phyloP scores from a whole-genome alignment of 1,140 invertebrate genomes.

The Galendromus occidentalis region DNA sequence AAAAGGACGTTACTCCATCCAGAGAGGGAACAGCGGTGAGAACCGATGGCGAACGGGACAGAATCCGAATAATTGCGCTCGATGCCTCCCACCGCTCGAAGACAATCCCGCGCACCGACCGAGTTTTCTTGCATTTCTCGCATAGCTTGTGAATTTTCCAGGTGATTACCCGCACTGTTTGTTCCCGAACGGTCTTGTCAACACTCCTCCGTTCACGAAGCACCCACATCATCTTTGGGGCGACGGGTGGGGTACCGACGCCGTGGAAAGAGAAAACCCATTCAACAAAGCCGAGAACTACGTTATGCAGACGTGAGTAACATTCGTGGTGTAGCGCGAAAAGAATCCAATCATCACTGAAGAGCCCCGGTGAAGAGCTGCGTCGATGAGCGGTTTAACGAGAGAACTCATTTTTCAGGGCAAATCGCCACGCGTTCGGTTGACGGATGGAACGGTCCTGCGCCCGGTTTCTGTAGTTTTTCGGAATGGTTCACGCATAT shows the following conservation, averaged over 20 bases:
- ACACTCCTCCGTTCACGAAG: constrained; percentile 1
- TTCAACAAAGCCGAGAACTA: constrained; percentile 8
- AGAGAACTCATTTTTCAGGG: not conserved
- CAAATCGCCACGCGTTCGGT: constrained; percentile 6
- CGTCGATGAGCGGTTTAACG: too few relatives aligned
- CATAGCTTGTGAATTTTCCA: not conserved
- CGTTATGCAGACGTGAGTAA: not conserved
- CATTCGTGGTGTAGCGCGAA: too few relatives aligned
- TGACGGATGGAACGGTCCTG: not conserved
- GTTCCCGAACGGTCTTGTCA: not conserved
- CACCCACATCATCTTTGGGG: constrained; percentile 3
- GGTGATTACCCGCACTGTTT: not conserved
- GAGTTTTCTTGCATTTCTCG: not conserved
- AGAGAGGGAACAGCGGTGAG: not conserved
- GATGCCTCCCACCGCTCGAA: too few relatives aligned
- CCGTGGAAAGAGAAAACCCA: constrained; percentile 5
- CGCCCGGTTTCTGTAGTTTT: too few relatives aligned
- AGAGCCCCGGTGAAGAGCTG: too few relatives aligned
- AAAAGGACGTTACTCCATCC: not conserved
- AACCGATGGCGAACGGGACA: too few relatives aligned
- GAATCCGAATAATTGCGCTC: too few relatives aligned
- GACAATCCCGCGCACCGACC: not conserved
- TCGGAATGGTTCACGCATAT: too few relatives aligned
- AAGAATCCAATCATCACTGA: too few relatives aligned
- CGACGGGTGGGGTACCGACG: constrained; percentile 2